Conservation (phyloP, 2,113 vertebrate genomes). For the Australoheros scitulus region DNA sequence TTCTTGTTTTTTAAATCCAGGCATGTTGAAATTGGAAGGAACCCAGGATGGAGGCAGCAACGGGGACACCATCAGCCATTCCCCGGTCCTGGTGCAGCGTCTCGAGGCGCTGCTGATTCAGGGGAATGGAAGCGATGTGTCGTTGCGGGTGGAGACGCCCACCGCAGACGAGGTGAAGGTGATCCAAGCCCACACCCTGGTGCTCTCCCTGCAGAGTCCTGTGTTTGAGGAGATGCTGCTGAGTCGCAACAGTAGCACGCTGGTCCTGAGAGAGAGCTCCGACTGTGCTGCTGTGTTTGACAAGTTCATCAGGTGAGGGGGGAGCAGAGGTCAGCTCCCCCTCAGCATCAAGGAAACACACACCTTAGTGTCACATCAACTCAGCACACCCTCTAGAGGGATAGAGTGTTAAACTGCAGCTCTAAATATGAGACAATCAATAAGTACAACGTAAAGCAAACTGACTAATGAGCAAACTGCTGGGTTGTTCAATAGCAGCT, state of each 20-base stretch:
- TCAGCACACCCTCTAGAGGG: background rate
- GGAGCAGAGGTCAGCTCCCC: fast-evolving
- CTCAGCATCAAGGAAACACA: background rate
- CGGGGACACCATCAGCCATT: conserved; percentile 86
- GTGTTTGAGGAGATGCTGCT: conserved; percentile 84
- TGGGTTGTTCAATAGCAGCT: background rate
- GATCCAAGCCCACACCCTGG: conserved; percentile 87
- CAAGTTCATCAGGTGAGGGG: conserved; percentile 88
- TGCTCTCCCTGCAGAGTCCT: conserved; percentile 90
- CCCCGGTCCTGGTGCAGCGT: conserved; percentile 84
- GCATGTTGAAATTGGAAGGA: conserved; percentile 74
- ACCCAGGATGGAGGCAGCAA: conserved; percentile 58
- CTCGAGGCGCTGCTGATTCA: conserved; percentile 86
- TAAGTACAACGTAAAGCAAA: conserved; percentile 2
- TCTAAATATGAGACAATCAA: background rate
- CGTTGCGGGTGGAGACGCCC: conserved; percentile 84
- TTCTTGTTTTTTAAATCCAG: conserved; percentile 57
- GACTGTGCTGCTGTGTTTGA: conserved; percentile 87
- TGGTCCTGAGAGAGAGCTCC: conserved; percentile 80
- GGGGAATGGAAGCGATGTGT: conserved; percentile 87
- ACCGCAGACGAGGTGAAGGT: conserved; percentile 88
- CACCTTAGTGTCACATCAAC: background rate
- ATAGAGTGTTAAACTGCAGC: background rate
- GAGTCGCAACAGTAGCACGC: conserved; percentile 78
- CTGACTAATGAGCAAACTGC: background rate